A percentile compares a stretch with the other conserved stretches of the same genome.
Conservation (phyloP, 1,140 invertebrate species). For the Oreohelix idahoensis region DNA sequence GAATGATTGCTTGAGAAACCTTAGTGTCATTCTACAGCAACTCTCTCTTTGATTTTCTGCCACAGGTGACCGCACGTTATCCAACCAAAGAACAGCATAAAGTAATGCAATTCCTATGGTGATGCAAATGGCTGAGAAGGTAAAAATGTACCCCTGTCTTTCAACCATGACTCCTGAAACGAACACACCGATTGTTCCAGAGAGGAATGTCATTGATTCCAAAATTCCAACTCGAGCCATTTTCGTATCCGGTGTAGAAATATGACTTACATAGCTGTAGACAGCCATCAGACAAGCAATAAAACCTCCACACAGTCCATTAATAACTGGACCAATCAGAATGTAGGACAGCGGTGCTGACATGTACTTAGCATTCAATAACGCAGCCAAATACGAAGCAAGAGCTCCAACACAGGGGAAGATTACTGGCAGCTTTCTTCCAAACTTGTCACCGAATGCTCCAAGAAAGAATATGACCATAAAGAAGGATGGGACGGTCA, state of each 20-base stretch:
- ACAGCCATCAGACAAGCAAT: slow-evolving; percentile 91
- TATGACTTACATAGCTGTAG: slow-evolving; percentile 90
- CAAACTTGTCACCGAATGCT: slow-evolving; percentile 84
- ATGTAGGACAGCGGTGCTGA: slow-evolving; percentile 65
- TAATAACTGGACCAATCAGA: slow-evolving; percentile 70
- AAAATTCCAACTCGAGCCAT: slow-evolving; percentile 88
- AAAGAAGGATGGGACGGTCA: slow-evolving; percentile 73
- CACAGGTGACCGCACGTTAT: slow-evolving; percentile 48
- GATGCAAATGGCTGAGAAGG: slow-evolving; percentile 61
- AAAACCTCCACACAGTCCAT: slow-evolving; percentile 84
- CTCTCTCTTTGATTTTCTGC: background rate
- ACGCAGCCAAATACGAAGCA: slow-evolving; percentile 82
- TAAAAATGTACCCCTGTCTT: slow-evolving; percentile 61
- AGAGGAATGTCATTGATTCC: slow-evolving; percentile 77
- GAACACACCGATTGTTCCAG: slow-evolving; percentile 73
- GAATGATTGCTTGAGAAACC: slow-evolving; percentile 53
- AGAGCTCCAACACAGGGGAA: slow-evolving; percentile 87
- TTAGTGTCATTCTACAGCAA: slow-evolving; percentile 23
- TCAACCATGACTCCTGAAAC: slow-evolving; percentile 71
- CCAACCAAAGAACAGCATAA: slow-evolving; percentile 71
- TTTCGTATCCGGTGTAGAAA: slow-evolving; percentile 84
- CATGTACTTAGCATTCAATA: slow-evolving; percentile 80
- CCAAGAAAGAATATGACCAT: slow-evolving; percentile 69
- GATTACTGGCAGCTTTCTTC: slow-evolving; percentile 86
- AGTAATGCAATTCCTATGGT: slow-evolving; percentile 64